Conservation (phyloP, 2,113 vertebrate species). For the Channa maculata region DNA sequence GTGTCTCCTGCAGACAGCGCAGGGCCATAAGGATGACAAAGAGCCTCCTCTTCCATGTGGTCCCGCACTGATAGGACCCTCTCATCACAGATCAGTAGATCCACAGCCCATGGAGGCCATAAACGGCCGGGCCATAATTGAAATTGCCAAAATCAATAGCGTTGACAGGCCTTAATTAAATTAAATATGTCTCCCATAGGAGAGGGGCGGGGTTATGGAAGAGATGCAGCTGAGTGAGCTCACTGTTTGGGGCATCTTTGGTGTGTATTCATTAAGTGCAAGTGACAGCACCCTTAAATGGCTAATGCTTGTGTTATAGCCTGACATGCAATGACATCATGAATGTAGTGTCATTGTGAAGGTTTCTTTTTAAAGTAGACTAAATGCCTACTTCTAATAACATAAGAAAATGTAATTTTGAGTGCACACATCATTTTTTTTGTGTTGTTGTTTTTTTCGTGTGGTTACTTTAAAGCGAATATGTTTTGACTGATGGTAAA, state of each 20-base stretch:
- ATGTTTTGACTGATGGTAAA: background rate
- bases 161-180: conserved; percentile 98
- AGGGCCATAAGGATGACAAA: conserved; percentile 93
- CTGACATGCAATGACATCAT: conserved; percentile 30
- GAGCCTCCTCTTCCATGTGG: conserved; percentile 92
- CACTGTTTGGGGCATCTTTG: conserved; percentile 34
- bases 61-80: conserved; percentile 92
- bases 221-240: conserved; percentile 63
- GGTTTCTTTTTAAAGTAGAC: background rate
- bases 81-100: conserved; percentile 98
- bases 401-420: too few relatives aligned
- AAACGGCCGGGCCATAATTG: conserved; percentile 92
- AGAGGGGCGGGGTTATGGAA: conserved; percentile 39
- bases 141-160: conserved; percentile 99
- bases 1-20: conserved; percentile 87
- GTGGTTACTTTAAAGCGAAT: background rate
- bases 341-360: background rate
- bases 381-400: too few relatives aligned
- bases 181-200: conserved; percentile 92
- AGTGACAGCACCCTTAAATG: conserved; percentile 33
- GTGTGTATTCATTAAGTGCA: conserved; percentile 4
- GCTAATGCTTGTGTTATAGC: background rate
- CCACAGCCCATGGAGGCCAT: conserved; percentile 88
- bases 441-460: too few relatives aligned
- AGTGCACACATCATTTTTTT: too few relatives aligned